These are phyloP conservation scores for Propithecus coquereli DNA, from an alignment of 2,113 vertebrate species.

Conservation along the genomic window DNA sequence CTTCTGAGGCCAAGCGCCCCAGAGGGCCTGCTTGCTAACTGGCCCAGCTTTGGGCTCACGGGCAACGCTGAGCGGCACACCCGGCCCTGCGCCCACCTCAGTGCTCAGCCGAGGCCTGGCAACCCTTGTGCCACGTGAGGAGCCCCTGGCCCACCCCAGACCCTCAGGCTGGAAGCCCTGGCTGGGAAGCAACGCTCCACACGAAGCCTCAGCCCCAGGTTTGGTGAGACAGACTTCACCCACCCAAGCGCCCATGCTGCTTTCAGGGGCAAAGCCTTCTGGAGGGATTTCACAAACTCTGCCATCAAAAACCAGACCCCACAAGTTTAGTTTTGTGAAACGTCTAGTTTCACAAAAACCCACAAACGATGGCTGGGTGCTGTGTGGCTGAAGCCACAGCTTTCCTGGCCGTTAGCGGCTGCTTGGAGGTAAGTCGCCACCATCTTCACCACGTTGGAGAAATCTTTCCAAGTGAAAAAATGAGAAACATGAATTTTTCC, in stretches of 20 bases:
- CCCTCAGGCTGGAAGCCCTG: not conserved
- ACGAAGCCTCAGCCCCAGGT: not conserved
- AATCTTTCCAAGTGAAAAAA: not conserved
- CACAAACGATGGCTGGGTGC: not conserved
- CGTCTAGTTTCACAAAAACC: not conserved
- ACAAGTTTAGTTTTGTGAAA: not conserved
- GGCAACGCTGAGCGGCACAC: no score
- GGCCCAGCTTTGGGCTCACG: not conserved
- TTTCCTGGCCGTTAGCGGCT: conserved; percentile 9
- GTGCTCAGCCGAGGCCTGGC: not conserved
- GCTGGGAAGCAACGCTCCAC: not conserved
- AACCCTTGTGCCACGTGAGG: not conserved
- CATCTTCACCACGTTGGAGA: not conserved
- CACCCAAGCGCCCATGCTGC: accelerated
- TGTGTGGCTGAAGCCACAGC: accelerated
- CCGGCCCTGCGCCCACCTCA: not conserved
- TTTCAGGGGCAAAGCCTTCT: not conserved
- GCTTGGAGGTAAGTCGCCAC: not conserved
- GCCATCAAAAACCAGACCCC: not conserved
- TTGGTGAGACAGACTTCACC: not conserved
- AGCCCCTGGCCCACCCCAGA: no score
- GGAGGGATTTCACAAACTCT: not conserved
- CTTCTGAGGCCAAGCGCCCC: not conserved
- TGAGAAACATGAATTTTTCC: accelerated
- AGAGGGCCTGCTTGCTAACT: accelerated